These are phyloP conservation scores for Xestia xanthographa DNA, from an alignment of 2,888 invertebrate species.

Conservation along the genomic window DNA sequence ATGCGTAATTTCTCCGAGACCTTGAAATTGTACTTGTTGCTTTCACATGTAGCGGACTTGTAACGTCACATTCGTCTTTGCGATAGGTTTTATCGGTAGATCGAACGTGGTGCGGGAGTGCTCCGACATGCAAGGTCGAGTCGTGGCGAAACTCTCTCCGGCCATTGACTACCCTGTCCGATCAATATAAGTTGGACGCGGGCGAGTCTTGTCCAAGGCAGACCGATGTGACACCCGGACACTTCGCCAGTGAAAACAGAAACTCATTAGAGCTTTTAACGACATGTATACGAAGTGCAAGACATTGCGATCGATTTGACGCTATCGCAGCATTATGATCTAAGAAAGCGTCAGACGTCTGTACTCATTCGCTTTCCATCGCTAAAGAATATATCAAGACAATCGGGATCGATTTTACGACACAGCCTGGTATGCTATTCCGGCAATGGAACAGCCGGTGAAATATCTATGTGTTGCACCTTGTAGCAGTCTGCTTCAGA, in stretches of 20 bases:
- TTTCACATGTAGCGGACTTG: conserved; percentile 82
- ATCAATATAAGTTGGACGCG: conserved; percentile 80
- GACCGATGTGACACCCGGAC: conserved; percentile 76
- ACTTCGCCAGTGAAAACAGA: conserved; percentile 80
- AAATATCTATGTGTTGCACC: conserved; percentile 72
- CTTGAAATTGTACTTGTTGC: conserved; percentile 84
- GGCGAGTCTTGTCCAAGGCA: conserved; percentile 48
- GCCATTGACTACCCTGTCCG: conserved; percentile 77
- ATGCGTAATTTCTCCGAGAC: conserved; percentile 76
- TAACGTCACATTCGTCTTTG: conserved; percentile 77
- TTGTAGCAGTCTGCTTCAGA: conserved; percentile 75
- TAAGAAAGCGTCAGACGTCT: conserved; percentile 69
- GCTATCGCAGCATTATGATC: conserved; percentile 74
- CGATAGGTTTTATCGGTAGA: conserved; percentile 82
- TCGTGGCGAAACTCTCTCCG: conserved; percentile 79
- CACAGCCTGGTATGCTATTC: conserved; percentile 61
- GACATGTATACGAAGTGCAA: conserved; percentile 77
- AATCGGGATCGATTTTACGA: conserved; percentile 69
- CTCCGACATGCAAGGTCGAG: conserved; percentile 73
- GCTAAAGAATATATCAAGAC: conserved; percentile 68
- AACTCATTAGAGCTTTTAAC: conserved; percentile 83
- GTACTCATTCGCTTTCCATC: conserved; percentile 64
- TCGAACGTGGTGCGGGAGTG: conserved; percentile 75
- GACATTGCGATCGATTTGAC: conserved; percentile 73
- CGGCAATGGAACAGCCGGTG: conserved; percentile 62